phyloP scores from a whole-genome alignment of 2,888 invertebrate species.

The Drosophila affinis region DNA sequence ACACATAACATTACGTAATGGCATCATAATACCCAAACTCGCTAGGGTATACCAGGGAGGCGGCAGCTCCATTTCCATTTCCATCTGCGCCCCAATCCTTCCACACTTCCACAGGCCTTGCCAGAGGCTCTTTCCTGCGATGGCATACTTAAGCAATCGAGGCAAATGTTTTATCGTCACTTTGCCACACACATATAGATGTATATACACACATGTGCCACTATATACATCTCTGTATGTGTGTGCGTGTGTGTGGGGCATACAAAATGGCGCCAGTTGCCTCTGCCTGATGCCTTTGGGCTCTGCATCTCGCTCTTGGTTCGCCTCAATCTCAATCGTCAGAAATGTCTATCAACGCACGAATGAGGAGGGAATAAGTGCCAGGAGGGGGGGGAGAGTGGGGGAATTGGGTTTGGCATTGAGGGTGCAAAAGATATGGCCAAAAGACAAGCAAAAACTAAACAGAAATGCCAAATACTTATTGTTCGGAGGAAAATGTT shows the following conservation, averaged over 20 bases:
- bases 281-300: constrained; percentile 48
- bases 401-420: not conserved
- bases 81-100: constrained; percentile 32
- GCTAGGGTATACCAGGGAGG: constrained; percentile 35
- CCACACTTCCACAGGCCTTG: constrained; percentile 26
- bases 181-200: constrained; percentile 51
- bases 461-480: constrained; percentile 14
- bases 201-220: not conserved
- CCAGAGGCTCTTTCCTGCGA: constrained; percentile 40
- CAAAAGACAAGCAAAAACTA: constrained; percentile 27
- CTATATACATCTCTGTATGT: not conserved
- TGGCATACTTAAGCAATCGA: constrained; percentile 75
- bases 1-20: constrained; percentile 42
- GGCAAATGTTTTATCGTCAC: constrained; percentile 76
- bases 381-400: no score
- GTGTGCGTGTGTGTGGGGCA: constrained; percentile 50
- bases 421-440: not conserved
- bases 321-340: constrained; percentile 56
- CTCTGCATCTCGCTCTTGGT: constrained; percentile 31
- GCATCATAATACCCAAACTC: constrained; percentile 43
- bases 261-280: constrained; percentile 73
- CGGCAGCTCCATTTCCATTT: constrained; percentile 20
- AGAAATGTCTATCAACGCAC: constrained; percentile 66
- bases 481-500: constrained; percentile 19
- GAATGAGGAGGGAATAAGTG: not conserved